A percentile compares a stretch with the other conserved stretches of the same genome.
These are phyloP conservation scores for Pomatostomus ruficeps DNA, from an alignment of 2,113 vertebrate species.

Conservation along the genomic window DNA sequence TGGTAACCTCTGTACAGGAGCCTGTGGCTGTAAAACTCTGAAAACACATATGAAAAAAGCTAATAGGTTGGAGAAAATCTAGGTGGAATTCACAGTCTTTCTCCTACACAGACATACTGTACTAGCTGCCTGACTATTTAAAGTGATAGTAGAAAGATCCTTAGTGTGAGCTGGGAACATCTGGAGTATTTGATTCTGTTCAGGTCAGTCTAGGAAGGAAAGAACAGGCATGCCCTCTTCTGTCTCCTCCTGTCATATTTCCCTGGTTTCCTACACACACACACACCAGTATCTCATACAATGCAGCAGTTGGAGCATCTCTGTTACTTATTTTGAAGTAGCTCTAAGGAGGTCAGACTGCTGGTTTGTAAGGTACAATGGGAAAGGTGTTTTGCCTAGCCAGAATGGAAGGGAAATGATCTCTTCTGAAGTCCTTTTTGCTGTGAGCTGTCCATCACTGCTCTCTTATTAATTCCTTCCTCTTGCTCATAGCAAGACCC, in stretches of 20 bases:
- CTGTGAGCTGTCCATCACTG: neutral
- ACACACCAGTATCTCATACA: neutral
- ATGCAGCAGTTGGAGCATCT: neutral
- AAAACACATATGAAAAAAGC: neutral
- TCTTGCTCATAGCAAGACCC: neutral
- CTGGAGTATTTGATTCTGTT: neutral
- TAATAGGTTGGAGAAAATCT: neutral
- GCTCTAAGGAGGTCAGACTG: neutral
- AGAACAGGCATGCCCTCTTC: neutral
- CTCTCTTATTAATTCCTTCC: neutral
- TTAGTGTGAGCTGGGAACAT: neutral
- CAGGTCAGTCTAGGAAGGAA: neutral
- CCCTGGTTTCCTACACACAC: neutral
- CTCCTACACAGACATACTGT: neutral
- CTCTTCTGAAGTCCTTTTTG: neutral
- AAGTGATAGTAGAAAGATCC: neutral
- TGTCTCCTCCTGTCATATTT: neutral
- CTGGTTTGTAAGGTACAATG: neutral
- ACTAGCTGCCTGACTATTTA: neutral
- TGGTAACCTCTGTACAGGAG: neutral
- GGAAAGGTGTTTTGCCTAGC: neutral
- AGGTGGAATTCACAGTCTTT: neutral
- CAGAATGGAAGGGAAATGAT: slow-evolving; percentile 24
- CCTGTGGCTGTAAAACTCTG: neutral
- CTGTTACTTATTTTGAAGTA: neutral